These are phyloP conservation scores for Stenodera caucasica DNA, from an alignment of 2,888 invertebrate species.

Conservation along the genomic window DNA sequence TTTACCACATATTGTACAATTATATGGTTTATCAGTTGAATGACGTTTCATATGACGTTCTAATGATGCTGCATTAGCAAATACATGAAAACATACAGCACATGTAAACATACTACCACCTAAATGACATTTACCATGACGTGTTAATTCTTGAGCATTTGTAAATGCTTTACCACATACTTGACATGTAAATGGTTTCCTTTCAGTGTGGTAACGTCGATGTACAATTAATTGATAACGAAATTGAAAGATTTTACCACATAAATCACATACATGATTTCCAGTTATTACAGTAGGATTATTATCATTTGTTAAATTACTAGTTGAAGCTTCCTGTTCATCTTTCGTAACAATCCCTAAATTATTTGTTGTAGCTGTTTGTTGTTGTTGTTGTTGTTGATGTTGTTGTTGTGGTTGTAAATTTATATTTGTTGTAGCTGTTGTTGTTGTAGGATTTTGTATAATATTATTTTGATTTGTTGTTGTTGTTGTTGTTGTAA, in stretches of 20 bases:
- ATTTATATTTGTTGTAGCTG: conserved; percentile 13
- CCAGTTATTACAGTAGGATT: conserved; percentile 65
- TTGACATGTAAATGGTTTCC: conserved; percentile 77
- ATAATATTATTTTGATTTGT: conserved; percentile 34
- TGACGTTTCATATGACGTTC: conserved; percentile 81
- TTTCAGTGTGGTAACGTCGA: conserved; percentile 80
- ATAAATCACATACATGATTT: conserved; percentile 77
- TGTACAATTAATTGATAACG: conserved; percentile 87
- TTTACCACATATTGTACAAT: conserved; percentile 83
- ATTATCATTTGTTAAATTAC: conserved; percentile 61
- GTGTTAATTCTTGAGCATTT: conserved; percentile 75
- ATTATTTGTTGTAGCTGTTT: conserved; percentile 38
- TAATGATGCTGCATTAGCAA: conserved; percentile 69
- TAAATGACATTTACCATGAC: conserved; percentile 83
- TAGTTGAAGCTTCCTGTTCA: conserved; percentile 59
- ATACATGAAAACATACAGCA: conserved; percentile 72
- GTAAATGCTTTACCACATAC: conserved; percentile 84
- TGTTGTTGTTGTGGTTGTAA: conserved; percentile 27
- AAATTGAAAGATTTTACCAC: conserved; percentile 85
- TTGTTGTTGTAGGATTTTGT: conserved; percentile 24
- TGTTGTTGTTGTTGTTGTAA: conserved; percentile 47
- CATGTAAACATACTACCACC: conserved; percentile 77
- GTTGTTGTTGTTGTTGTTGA: conserved; percentile 32
- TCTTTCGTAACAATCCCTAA: conserved; percentile 54
- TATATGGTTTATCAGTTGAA: conserved; percentile 82